Conservation (phyloP, 2,888 invertebrate genomes). For the Timema cristinae region DNA sequence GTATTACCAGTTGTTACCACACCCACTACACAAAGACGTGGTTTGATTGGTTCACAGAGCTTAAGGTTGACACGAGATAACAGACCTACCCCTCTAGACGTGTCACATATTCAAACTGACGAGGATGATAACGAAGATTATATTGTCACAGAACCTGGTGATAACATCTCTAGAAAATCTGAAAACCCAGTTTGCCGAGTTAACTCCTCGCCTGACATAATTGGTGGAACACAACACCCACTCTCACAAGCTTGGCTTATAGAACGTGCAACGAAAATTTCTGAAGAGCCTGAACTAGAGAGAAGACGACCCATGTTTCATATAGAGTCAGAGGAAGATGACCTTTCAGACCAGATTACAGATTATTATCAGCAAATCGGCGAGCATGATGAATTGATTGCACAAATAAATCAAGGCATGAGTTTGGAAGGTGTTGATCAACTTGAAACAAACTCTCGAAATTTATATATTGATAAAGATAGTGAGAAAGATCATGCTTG, state of each 20-base stretch:
- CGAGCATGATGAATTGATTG: conserved; percentile 17
- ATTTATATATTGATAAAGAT: too few species aligned
- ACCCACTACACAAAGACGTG: conserved; percentile 42
- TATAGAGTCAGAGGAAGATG: conserved; percentile 47
- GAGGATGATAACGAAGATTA: conserved; percentile 38
- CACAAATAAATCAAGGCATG: too few species aligned
- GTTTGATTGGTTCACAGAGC: conserved; percentile 40
- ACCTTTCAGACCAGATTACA: conserved; percentile 15
- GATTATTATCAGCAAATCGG: background rate
- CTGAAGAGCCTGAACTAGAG: background rate
- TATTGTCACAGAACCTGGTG: conserved; percentile 32
- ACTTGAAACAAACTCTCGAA: too few species aligned
- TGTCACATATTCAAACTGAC: conserved; percentile 39
- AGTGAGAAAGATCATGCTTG: too few species aligned
- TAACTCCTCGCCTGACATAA: conserved; percentile 32
- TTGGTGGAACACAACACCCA: conserved; percentile 32
- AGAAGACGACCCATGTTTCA: conserved; percentile 46
- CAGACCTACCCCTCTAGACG: conserved; percentile 43
- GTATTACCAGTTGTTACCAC: conserved; percentile 41
- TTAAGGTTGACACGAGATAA: conserved; percentile 40
- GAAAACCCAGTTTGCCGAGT: conserved; percentile 30
- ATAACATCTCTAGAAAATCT: conserved; percentile 30
- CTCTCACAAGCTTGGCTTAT: background rate
- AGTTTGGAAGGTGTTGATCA: too few species aligned
- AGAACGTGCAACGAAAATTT: background rate